phyloP scores from a whole-genome alignment of 2,113 vertebrate genomes.

The Eretmochelys imbricata region DNA sequence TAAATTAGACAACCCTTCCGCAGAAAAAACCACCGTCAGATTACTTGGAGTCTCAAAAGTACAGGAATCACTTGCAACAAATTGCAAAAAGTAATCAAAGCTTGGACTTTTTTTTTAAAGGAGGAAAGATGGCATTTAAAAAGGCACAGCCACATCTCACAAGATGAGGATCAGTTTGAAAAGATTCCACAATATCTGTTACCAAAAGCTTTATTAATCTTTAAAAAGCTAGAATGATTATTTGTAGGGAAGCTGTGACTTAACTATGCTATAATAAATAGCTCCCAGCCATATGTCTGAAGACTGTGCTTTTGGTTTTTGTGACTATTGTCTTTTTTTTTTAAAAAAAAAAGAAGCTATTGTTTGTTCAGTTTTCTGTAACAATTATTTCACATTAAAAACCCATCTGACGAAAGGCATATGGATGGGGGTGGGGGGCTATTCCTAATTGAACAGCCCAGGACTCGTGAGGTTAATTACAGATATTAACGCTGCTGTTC shows the following conservation, averaged over 20 bases:
- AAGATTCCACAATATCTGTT: constrained; percentile 62
- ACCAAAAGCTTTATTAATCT: constrained; percentile 56
- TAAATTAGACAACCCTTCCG: background rate
- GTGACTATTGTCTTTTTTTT: background rate
- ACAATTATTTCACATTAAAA: constrained; percentile 79
- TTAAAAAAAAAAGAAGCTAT: background rate
- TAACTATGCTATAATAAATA: constrained; percentile 59
- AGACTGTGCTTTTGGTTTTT: constrained; percentile 50
- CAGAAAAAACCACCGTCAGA: background rate
- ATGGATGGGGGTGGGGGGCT: constrained; percentile 75
- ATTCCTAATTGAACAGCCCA: constrained; percentile 81
- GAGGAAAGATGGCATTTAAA: constrained; percentile 34
- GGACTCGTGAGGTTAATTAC: constrained; percentile 87
- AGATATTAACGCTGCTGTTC: constrained; percentile 84
- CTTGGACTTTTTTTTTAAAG: background rate
- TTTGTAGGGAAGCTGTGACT: constrained; percentile 47
- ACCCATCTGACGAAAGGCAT: constrained; percentile 78
- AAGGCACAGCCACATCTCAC: constrained; percentile 19
- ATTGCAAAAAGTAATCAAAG: constrained; percentile 49
- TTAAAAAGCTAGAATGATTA: constrained; percentile 66
- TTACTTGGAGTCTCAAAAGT: constrained; percentile 32
- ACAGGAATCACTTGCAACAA: constrained; percentile 42
- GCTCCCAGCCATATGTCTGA: constrained; percentile 52
- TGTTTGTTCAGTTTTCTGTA: constrained; percentile 71
- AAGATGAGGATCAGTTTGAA: constrained; percentile 65